phyloP scores from a whole-genome alignment of 2,888 invertebrate species.

The Eurytoma adleriae region DNA sequence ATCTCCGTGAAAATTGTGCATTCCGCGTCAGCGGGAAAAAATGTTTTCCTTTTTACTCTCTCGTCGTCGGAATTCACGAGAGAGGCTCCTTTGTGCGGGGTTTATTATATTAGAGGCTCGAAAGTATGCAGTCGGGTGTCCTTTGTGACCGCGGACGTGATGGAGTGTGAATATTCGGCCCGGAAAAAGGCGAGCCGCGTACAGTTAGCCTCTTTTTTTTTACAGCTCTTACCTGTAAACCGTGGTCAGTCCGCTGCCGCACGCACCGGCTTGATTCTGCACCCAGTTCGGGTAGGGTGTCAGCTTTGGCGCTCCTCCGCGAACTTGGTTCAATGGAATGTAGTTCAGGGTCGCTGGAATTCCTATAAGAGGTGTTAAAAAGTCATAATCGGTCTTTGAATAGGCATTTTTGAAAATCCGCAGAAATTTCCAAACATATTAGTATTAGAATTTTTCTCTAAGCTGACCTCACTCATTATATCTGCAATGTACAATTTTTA shows the following conservation, averaged over 20 bases:
- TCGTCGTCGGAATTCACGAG: background rate
- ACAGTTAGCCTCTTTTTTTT: background rate
- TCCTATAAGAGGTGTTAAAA: slow-evolving; percentile 77
- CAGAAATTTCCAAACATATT: no score
- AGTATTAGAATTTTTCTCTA: no score
- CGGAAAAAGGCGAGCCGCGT: no score
- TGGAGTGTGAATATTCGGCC: background rate
- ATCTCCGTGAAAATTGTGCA: background rate
- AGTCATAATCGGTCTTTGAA: no score
- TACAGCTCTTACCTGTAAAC: slow-evolving; percentile 78
- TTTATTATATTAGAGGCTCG: background rate
- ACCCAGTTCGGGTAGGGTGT: slow-evolving; percentile 88
- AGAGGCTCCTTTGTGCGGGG: background rate
- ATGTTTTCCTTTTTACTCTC: background rate
- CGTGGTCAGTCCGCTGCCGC: slow-evolving; percentile 85
- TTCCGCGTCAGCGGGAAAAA: background rate
- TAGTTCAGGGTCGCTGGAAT: slow-evolving; percentile 90
- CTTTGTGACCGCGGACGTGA: no score
- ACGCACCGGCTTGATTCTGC: slow-evolving; percentile 86
- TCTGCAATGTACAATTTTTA: no score
- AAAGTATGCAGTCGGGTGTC: no score
- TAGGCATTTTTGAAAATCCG: no score
- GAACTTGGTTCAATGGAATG: slow-evolving; percentile 82
- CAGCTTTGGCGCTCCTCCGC: slow-evolving; percentile 84
- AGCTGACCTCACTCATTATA: no score